Percentiles rank a stretch among this genome's conserved stretches.
phyloP scores from a whole-genome alignment of 2,888 invertebrate genomes.

The Meliscaeva auricollis region DNA sequence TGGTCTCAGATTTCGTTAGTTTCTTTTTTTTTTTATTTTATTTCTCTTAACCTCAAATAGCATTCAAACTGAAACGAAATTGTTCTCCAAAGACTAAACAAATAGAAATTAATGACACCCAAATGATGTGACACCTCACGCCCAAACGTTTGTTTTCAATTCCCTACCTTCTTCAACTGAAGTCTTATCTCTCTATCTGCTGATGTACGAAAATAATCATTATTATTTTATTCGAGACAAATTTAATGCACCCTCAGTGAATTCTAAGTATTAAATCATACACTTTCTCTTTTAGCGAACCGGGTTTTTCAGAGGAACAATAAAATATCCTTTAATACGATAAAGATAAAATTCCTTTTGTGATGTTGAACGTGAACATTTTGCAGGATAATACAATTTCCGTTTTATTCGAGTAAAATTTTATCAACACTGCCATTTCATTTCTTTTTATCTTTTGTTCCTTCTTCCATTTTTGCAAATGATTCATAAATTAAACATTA shows the following conservation, averaged over 20 bases:
- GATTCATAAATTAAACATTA: slow-evolving; percentile 56
- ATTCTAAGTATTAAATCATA: slow-evolving; percentile 43
- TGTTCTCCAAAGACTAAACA: too few relatives aligned
- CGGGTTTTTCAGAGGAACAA: not conserved
- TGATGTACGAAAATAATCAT: slow-evolving; percentile 27
- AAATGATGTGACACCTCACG: not conserved
- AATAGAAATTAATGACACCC: not conserved
- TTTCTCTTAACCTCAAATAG: too few relatives aligned
- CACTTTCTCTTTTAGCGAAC: not conserved
- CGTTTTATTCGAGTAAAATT: slow-evolving; percentile 25
- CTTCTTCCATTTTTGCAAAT: not conserved
- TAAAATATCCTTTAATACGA: slow-evolving; percentile 28
- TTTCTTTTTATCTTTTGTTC: slow-evolving; percentile 27
- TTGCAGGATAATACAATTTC: slow-evolving; percentile 52
- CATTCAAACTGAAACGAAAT: too few relatives aligned
- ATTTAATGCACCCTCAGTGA: slow-evolving; percentile 44
- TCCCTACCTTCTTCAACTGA: not conserved
- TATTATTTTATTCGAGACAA: slow-evolving; percentile 57
- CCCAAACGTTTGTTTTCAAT: not conserved
- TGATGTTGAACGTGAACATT: slow-evolving; percentile 42
- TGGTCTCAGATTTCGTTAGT: too few relatives aligned
- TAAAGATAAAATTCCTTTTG: slow-evolving; percentile 34
- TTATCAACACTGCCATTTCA: slow-evolving; percentile 11
- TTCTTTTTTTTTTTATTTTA: too few relatives aligned
- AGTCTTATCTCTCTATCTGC: slow-evolving; percentile 28